Base-by-base conservation (phyloP, 2,113 vertebrate genomes). In the Ammodramus savannarum region DNA sequence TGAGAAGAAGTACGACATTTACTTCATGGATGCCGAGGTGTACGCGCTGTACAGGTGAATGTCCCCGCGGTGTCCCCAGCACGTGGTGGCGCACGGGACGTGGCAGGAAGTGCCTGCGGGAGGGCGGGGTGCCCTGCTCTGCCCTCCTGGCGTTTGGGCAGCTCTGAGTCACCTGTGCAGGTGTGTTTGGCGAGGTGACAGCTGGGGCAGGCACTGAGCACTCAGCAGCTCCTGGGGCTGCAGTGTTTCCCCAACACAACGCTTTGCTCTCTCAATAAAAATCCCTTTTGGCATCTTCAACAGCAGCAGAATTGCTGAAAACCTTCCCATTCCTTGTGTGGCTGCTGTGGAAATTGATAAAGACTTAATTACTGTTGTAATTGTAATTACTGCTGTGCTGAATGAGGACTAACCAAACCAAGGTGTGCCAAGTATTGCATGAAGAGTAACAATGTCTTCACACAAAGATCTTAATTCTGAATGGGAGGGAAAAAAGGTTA, bases 1-100 rank as follows among this genome's bases (percentile, higher is more conserved):
- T 21, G 99, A 99, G 96, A 99, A 98, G 97, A 99, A 98, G 57
- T 98, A 99, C 0, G 99, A 99, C 94, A 99, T 99, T 91, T 99
- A 99, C 93, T 99, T 99, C 73, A 97, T 72, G 7, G 98, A 99
- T 16, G 98, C 97, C 13, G 98, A 97, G 46, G 98, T 99, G 87
- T 98, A 98, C 32, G 97, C 98, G 4, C 96, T 99, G 78, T 99
- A 98, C 98, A 99, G 98, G 99, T 99, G 96, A 94, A 85, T 11
- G 1, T 34, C 17, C 10, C 81, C 13, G 23, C 13, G 11, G 7
- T 3, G 1, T 6, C 15, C 48, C 75, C 19, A 18, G 48, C 41
- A 0, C 10, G 1, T 38, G 66, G 62, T 7, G 49, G 8, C 0
- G 44, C 55, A 39, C 3, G 0, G 54, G 46, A 48, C 2, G 25